A percentile compares a stretch with the other conserved stretches of the same genome.
Conservation (phyloP, 2,113 vertebrate genomes). For the Odontophorus gujanensis region DNA sequence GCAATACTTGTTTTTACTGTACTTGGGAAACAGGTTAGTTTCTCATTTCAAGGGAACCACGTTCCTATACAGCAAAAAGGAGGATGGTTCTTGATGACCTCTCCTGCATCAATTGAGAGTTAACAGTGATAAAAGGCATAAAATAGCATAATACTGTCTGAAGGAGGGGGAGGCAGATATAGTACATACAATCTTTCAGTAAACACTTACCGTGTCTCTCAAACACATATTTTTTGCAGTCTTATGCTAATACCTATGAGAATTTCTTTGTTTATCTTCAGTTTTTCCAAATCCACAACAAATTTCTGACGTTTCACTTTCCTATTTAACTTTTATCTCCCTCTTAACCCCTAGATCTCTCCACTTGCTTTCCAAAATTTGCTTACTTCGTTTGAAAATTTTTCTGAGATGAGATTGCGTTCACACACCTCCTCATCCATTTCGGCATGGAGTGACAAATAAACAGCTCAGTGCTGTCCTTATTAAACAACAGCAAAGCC, state of each 20-base stretch:
- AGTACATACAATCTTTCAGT: neutral
- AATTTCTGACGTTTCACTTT: neutral
- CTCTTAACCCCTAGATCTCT: neutral
- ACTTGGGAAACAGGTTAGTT: neutral
- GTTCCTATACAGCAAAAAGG: neutral
- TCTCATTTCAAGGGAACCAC: neutral
- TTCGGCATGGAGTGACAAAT: neutral
- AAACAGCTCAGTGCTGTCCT: neutral
- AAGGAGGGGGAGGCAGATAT: neutral
- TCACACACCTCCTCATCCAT: neutral
- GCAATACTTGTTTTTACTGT: neutral
- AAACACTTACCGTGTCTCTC: neutral
- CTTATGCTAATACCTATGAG: neutral
- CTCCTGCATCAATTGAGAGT: neutral
- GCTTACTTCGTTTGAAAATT: neutral
- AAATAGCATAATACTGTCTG: neutral
- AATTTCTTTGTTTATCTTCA: neutral
- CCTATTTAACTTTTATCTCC: neutral
- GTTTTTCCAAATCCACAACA: neutral
- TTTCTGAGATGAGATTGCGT: neutral
- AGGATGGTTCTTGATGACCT: neutral
- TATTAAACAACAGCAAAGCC: neutral
- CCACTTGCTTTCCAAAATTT: slow-evolving; percentile 3
- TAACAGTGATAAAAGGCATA: neutral
- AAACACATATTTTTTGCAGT: neutral